A percentile compares a stretch with the other conserved stretches of the same genome.
Conservation (phyloP, 2,113 vertebrate species). For the Perccottus glenii region DNA sequence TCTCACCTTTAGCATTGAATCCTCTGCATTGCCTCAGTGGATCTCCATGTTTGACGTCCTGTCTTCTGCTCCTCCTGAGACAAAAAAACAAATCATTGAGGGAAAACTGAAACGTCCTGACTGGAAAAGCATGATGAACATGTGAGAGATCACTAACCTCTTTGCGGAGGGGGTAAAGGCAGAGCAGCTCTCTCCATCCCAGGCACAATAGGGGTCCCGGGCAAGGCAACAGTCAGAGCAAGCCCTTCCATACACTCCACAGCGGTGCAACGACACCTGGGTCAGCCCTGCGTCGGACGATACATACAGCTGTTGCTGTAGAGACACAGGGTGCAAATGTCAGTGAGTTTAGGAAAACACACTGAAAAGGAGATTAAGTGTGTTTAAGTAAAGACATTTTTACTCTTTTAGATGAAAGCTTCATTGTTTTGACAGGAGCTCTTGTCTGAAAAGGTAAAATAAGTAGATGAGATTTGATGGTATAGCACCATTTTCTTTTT, state of each 20-base stretch:
- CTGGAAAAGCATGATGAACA: background rate
- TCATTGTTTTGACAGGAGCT: conserved; percentile 83
- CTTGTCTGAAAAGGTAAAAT: conserved; percentile 65
- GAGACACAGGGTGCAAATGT: conserved; percentile 18
- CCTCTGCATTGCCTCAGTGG: conserved; percentile 94
- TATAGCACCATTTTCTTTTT: background rate
- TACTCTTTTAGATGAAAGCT: conserved; percentile 87
- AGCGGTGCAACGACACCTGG: conserved; percentile 86
- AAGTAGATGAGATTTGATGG: background rate
- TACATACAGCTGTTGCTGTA: conserved; percentile 87
- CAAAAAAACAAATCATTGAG: background rate
- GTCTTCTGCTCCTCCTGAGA: conserved; percentile 91
- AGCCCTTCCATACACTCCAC: conserved; percentile 81
- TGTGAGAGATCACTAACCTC: conserved; percentile 54
- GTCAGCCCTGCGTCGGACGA: conserved; percentile 84
- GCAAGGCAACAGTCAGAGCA: conserved; percentile 88
- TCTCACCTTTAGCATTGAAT: conserved; percentile 91
- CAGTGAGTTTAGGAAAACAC: background rate
- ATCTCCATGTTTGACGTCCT: conserved; percentile 93
- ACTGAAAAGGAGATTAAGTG: background rate
- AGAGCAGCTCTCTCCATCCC: conserved; percentile 85
- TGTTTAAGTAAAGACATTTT: conserved; percentile 6
- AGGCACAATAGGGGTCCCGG: conserved; percentile 86
- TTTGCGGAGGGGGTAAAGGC: conserved; percentile 83
- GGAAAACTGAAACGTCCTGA: background rate